phyloP scores from a whole-genome alignment of 1,140 invertebrate genomes.

The Lordiphosa stackelbergi region DNA sequence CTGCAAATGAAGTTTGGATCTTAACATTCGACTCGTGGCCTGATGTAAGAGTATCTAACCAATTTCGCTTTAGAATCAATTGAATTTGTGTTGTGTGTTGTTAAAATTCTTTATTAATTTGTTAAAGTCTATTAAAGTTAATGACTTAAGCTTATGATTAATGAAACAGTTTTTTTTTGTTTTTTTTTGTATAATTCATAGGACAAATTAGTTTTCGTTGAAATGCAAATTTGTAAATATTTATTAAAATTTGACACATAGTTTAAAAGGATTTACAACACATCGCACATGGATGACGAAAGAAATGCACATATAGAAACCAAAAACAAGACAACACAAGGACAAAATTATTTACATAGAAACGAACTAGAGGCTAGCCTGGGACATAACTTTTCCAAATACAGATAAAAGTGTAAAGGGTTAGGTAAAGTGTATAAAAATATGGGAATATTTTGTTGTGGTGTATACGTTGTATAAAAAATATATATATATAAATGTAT shows the following conservation, averaged over 20 bases:
- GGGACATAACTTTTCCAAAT: constrained; percentile 21
- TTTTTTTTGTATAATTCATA: too few species aligned
- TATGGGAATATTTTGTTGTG: constrained; percentile 48
- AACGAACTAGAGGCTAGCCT: constrained; percentile 14
- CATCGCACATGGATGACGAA: background rate
- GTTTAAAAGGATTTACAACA: constrained; percentile 12
- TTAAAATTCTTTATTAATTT: constrained; percentile 44
- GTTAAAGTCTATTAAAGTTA: constrained; percentile 64
- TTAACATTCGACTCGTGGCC: too few species aligned
- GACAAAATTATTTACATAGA: constrained; percentile 57
- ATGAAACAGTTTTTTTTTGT: constrained; percentile 19
- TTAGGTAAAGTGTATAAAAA: constrained; percentile 35
- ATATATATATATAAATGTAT: constrained; percentile 1
- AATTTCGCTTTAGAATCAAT: too few species aligned
- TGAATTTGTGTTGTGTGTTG: background rate
- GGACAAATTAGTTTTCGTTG: constrained; percentile 7
- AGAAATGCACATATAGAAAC: constrained; percentile 23
- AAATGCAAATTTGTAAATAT: constrained; percentile 22
- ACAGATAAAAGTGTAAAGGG: constrained; percentile 24
- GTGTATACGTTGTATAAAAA: constrained; percentile 59
- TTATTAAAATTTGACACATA: constrained; percentile 26
- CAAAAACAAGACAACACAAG: background rate
- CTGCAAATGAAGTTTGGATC: too few species aligned
- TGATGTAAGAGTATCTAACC: too few species aligned
- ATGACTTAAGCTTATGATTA: constrained; percentile 68